These are phyloP conservation scores for Fragum fragum DNA, from an alignment of 2,888 invertebrate genomes.

Conservation along the genomic window DNA sequence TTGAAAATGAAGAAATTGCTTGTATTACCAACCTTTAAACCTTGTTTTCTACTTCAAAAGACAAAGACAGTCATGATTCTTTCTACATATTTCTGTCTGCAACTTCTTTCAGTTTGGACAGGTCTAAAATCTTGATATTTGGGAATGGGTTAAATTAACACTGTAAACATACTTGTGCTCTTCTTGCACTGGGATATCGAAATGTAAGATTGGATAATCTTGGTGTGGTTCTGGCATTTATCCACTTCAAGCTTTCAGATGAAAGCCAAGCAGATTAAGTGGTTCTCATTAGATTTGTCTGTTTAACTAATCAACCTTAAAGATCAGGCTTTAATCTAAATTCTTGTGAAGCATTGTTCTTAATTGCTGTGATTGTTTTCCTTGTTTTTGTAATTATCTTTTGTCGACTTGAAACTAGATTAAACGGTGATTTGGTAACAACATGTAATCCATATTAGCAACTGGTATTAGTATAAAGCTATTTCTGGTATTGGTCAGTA, in stretches of 20 bases:
- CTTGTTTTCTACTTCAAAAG: too few species aligned
- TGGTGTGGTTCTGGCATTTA: conserved; percentile 20
- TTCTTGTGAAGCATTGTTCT: conserved; percentile 16
- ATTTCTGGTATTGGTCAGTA: background rate
- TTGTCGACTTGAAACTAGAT: background rate
- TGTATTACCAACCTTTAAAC: too few species aligned
- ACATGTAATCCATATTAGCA: conserved; percentile 10
- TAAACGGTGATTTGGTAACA: background rate
- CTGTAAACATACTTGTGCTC: too few species aligned
- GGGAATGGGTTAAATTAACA: too few species aligned
- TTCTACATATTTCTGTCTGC: too few species aligned
- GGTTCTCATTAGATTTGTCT: conserved; percentile 27
- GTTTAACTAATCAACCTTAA: conserved; percentile 29
- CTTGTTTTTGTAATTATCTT: conserved; percentile 18
- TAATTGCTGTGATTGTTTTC: conserved; percentile 28
- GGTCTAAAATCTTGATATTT: too few species aligned
- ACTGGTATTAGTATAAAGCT: background rate
- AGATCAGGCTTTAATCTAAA: conserved; percentile 27
- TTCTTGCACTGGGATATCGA: too few species aligned
- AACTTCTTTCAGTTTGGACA: too few species aligned
- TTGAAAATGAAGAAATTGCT: too few species aligned
- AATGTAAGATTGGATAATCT: background rate
- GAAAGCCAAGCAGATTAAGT: conserved; percentile 32
- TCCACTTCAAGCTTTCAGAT: conserved; percentile 22
- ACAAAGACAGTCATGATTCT: too few species aligned